Base-by-base conservation (phyloP, 1,140 invertebrate species). In the Drosophila kohkoa region DNA sequence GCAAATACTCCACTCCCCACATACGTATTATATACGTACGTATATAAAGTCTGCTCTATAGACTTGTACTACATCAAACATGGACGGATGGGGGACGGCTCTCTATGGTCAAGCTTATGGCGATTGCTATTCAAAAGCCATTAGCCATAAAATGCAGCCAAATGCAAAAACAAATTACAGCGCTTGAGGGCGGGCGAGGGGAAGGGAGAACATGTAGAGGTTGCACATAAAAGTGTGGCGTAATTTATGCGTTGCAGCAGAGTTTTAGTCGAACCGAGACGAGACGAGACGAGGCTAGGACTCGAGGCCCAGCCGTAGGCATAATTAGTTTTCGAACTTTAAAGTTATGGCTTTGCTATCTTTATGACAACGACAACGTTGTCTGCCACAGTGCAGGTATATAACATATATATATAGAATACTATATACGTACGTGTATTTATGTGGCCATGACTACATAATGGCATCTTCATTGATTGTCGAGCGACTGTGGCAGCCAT, bases 321-420 rank as follows among this genome's bases (percentile, higher is more conserved):
- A 90, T 89, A 89, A 89, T 89, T 89, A 89, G 85, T 89, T 89
- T 89, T 89, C 86, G 85, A 89, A 89, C 86, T 89, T 89, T 89
- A 81, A 89, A 89, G 85, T 89, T 88, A 88, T 88, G 83, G 68
- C 71, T 55, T 46, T 82, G 85, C 85, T 88, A 88, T 88, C 83
- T 88, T 88, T 88, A 88, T 88, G 83, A 65, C 81, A 74, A 38
- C 57, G 54, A 38, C 35, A 10, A 10, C 8, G 35, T 32, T 41
- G 38, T 10, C 20, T 25, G 20, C 20, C 20, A 4, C 62, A 51
- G 15, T 16, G 55, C 68, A 71, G 62, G 45, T 66, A 60, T 20
- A 58, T 38, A 38, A 32, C 7, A 38, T 2, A 38, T 43, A 71
- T 46, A 58, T 15, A 45, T 63, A 49, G 15, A 25, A 25, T 25